phyloP scores from a whole-genome alignment of 2,797 vertebrate species.

The Onychomys leucogaster region DNA sequence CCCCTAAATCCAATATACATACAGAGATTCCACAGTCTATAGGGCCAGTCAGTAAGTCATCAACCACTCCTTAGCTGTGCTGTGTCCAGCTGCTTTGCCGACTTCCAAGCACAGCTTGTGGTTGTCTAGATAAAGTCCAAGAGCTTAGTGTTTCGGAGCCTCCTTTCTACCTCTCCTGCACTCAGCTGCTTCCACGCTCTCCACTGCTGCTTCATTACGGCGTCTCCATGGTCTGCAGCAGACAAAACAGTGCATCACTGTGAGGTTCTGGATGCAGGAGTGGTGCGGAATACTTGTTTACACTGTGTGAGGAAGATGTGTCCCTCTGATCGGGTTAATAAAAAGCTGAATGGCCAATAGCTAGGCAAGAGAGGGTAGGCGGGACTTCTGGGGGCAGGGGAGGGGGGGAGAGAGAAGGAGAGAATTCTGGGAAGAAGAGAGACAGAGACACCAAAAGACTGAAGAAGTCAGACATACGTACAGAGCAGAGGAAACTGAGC shows the following conservation, averaged over 20 bases:
- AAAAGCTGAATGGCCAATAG: not conserved
- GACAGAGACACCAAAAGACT: too few species aligned
- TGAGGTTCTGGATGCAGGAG: slow-evolving; percentile 96
- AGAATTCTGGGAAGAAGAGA: too few species aligned
- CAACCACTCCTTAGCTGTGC: slow-evolving; percentile 90
- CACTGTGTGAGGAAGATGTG: not conserved
- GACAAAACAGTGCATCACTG: slow-evolving; percentile 95
- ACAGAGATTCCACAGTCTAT: slow-evolving; percentile 86
- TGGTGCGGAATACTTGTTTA: not conserved
- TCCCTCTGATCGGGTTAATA: not conserved
- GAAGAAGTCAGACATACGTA: too few species aligned
- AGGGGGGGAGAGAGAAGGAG: too few species aligned
- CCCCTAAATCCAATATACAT: slow-evolving; percentile 87
- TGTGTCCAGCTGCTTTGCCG: slow-evolving; percentile 91
- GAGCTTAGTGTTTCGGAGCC: slow-evolving; percentile 90
- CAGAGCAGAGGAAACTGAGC: too few species aligned
- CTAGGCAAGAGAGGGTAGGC: not conserved
- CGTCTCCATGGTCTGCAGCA: slow-evolving; percentile 96
- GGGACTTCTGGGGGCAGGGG: not conserved
- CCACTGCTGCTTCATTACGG: slow-evolving; percentile 95
- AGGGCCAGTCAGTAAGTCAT: slow-evolving; percentile 85
- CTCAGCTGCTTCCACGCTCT: slow-evolving; percentile 98
- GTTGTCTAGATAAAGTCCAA: slow-evolving; percentile 97
- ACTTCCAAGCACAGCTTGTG: slow-evolving; percentile 97
- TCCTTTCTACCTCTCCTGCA: slow-evolving; percentile 96